Base-by-base conservation (phyloP, 2,113 vertebrate genomes). In the Tauraco erythrolophus region DNA sequence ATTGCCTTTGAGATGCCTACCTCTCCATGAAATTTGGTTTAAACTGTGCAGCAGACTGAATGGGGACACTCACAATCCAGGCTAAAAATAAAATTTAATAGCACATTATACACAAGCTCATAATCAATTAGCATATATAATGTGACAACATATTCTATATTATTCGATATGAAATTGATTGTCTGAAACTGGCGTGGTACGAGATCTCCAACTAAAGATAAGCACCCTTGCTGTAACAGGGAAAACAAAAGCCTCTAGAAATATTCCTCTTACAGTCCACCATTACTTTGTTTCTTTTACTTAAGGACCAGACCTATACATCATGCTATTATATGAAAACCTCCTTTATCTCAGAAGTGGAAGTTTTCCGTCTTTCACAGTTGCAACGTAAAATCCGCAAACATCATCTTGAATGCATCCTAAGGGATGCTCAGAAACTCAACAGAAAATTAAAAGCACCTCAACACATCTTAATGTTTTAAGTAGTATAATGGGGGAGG, bases 81-180 rank as follows among this genome's bases (percentile, higher is more conserved):
- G 72, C 86, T 97, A 91, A 96, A 86, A 94, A 91, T 84, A 88
- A 66, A 65, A 81, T 72, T 37, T 87, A 90, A 81, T 77, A 93
- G 82, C 64, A 77, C 50, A 37, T 78, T 89, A 72, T 31, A 90
- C 58, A 79, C n/a, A 43, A 57, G 66, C 56, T 93, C 72, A 87
- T 71, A 91, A 96, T 96, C 94, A 89, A 96, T 95, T 95, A 89
- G 76, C 86, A 78, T 92, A 56, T 53, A 77, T 77, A 77, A 96
- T 93, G 75, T 41, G 56, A 84, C 91, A 94, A 62, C 51, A 66
- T 46, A 60, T 61, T 70, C 79, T 39, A 7, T 57, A 88, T 46
- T 90, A 96, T 84, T 93, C 92, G 68, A 92, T 88, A 68, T 6
- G 3, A 94, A 94, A 89, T 68, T 56, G 82, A 95, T 84, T 84